Base-by-base conservation (phyloP, 2,888 invertebrate species). In the Punctoribates punctum region DNA sequence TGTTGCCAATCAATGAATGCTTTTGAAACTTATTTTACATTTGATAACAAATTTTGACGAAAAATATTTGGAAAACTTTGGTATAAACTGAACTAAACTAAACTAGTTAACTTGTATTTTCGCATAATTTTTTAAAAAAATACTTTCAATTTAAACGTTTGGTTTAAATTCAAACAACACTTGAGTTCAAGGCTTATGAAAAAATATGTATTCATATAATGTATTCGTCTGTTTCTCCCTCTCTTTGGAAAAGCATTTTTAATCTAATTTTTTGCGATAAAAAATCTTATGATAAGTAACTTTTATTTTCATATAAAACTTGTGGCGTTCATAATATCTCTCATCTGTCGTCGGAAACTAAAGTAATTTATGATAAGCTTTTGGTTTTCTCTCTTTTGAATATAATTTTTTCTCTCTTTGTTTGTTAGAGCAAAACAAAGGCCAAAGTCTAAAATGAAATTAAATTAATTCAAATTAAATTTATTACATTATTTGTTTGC, bases 321-420 rank as follows among this genome's bases (percentile, higher is more conserved):
- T 62, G 4, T 11, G 9, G 20, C 54, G 3, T 8, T 34, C 34
- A 54, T 54, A 15, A 27, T 62, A 62, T 62, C 29, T 70, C 17
- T 70, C 42, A 42, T 42, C 38, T 62, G 70, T 70, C 34, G 70
- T 20, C 62, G 27, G 20, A 70, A 70, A 70, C 15, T 62, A 25
- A 70, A 70, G 29, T 70, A 70, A 70, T 70, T 70, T 70, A 42
- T 70, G 70, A 70, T 70, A 70, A 70, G 70, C 13, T 70, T 70
- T 38, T 70, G 34, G 13, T 65, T 34, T 17, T 29, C 34, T 34
- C 38, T 65, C n/a, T 65, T 42, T 42, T 42, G 42, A 42, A 42
- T 42, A n/a, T 54, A 13, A 54, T 6, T 54, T 54, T 54, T 42
- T 42, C 42, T 42, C 42, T 42, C 42, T 42, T 42, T 42, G 42